Evolutionary conservation across 2,888 invertebrate genomes (phyloP).

Genomic region (Pheosia tremula): DNA sequence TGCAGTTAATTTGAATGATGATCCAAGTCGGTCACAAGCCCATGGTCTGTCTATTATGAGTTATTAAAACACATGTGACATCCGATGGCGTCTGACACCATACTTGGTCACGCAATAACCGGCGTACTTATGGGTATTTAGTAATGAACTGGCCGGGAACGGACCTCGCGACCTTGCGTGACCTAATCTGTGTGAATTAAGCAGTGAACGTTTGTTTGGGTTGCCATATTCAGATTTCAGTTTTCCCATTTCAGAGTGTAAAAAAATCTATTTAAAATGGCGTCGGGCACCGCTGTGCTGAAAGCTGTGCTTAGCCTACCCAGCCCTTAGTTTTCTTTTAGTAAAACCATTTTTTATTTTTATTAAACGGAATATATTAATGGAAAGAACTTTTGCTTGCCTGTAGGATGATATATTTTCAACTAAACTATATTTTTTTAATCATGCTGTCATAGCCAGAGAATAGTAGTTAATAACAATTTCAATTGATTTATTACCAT

Average conservation of each 20-base stretch:
- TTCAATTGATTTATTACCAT: too few relatives aligned
- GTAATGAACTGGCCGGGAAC: constrained; percentile 29
- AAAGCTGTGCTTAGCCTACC: too few relatives aligned
- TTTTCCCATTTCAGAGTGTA: not conserved
- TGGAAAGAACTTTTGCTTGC: too few relatives aligned
- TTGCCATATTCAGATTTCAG: constrained; percentile 17
- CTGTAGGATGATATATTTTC: too few relatives aligned
- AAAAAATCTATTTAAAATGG: too few relatives aligned
- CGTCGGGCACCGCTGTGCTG: too few relatives aligned
- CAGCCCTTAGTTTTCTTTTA: too few relatives aligned
- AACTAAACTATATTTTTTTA: too few relatives aligned
- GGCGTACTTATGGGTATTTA: constrained; percentile 38
- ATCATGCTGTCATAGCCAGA: too few relatives aligned
- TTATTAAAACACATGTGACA: constrained; percentile 20
- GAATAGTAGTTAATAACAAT: too few relatives aligned
- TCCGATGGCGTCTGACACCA: constrained; percentile 16
- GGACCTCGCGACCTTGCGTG: constrained; percentile 33
- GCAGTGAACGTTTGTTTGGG: constrained; percentile 26
- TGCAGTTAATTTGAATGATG: not conserved
- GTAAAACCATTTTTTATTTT: too few relatives aligned
- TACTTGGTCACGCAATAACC: constrained; percentile 26
- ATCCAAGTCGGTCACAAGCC: constrained; percentile 24
- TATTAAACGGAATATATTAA: too few relatives aligned
- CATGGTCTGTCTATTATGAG: constrained; percentile 22
- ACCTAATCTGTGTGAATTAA: constrained; percentile 41